These are phyloP conservation scores for Malacoctenus gilli DNA, from an alignment of 2,797 vertebrate genomes.

Conservation along the genomic window DNA sequence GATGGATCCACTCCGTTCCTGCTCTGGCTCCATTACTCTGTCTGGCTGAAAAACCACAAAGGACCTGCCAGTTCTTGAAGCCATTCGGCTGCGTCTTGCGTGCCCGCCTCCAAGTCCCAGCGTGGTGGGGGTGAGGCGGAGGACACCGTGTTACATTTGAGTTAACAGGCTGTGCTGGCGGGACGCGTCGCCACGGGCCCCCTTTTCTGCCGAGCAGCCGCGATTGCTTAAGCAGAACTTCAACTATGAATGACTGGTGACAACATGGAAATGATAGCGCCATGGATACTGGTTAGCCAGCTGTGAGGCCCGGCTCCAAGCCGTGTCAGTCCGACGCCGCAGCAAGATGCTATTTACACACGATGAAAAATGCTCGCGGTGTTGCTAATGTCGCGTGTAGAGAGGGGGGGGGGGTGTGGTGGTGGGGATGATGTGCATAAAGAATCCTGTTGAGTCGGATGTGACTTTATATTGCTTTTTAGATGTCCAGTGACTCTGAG, in stretches of 20 bases:
- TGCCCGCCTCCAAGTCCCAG: constrained; percentile 60
- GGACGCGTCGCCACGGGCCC: constrained; percentile 44
- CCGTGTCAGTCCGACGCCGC: constrained; percentile 33
- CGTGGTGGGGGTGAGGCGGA: constrained; percentile 62
- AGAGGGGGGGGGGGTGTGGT: background rate
- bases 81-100: constrained; percentile 64
- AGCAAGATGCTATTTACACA: constrained; percentile 39
- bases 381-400: constrained; percentile 18
- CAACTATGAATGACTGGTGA: constrained; percentile 69
- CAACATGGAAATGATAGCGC: constrained; percentile 61
- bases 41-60: constrained; percentile 59
- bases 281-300: constrained; percentile 55
- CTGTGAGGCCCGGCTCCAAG: constrained; percentile 49
- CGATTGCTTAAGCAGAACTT: constrained; percentile 59
- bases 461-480: constrained; percentile 9
- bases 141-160: constrained; percentile 71
- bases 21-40: constrained; percentile 57
- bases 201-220: constrained; percentile 41
- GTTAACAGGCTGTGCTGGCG: constrained; percentile 63
- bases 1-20: constrained; percentile 35
- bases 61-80: constrained; percentile 72
- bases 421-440: background rate
- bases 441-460: constrained; percentile 18
- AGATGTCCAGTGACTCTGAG: constrained; percentile 9
- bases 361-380: constrained; percentile 36